Evolutionary conservation across 2,888 invertebrate genomes (phyloP).

Genomic region (Pristionchus arcanus): DNA sequence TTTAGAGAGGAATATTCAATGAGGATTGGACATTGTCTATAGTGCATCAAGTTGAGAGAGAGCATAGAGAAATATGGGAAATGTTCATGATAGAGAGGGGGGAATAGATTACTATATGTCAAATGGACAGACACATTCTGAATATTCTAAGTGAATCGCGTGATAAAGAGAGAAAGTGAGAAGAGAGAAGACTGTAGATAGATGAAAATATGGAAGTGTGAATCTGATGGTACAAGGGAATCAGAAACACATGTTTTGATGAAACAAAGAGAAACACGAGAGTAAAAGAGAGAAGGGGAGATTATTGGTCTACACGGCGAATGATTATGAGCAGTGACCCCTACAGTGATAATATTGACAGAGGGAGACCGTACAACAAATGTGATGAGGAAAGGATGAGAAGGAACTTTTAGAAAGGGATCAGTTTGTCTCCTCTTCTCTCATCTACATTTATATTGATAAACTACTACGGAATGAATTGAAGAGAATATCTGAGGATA

Average conservation of each 20-base stretch:
- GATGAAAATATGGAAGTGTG: constrained; percentile 1
- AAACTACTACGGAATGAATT: neutral
- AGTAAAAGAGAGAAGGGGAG: neutral
- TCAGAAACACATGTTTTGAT: constrained; percentile 9
- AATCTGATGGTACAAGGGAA: neutral
- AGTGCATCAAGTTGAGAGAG: constrained; percentile 14
- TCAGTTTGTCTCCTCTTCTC: neutral
- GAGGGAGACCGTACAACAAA: constrained; percentile 19
- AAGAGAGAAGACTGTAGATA: neutral
- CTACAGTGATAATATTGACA: constrained; percentile 38
- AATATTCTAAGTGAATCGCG: constrained; percentile 30
- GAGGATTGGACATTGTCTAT: constrained; percentile 12
- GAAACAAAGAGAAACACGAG: neutral
- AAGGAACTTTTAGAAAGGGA: neutral
- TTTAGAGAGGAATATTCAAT: constrained; percentile 22
- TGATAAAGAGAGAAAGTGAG: neutral
- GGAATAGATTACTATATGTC: neutral
- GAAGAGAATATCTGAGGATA: neutral
- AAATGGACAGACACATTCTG: neutral
- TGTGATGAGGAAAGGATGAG: neutral
- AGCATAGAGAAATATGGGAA: neutral
- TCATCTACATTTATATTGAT: neutral
- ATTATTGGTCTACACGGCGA: constrained; percentile 5
- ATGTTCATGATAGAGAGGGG: neutral
- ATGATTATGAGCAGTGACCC: constrained; percentile 35